phyloP scores from a whole-genome alignment of 2,888 invertebrate genomes.

The Rotaria socialis region DNA sequence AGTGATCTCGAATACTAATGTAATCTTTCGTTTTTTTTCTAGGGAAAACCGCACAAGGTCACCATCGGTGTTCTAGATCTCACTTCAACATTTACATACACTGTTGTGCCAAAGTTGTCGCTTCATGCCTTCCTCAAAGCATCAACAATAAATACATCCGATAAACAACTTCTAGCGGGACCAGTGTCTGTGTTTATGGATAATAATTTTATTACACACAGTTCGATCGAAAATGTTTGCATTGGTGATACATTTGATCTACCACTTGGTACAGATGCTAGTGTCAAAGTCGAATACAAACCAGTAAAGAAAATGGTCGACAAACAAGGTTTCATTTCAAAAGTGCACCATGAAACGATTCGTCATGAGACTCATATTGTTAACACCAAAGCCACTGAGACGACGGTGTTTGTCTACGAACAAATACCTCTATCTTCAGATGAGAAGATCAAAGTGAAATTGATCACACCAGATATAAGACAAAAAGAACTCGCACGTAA shows the following conservation, averaged over 20 bases:
- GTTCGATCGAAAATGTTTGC: constrained; percentile 51
- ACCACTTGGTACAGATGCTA: constrained; percentile 59
- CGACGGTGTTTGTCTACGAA: not conserved
- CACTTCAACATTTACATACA: constrained; percentile 56
- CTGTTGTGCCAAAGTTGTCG: constrained; percentile 56
- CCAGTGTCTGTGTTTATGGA: constrained; percentile 59
- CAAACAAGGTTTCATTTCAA: not conserved
- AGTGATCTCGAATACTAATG: too few relatives aligned
- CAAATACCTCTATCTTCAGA: not conserved
- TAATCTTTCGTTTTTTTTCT: too few relatives aligned
- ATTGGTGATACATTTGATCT: constrained; percentile 60
- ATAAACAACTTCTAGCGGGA: constrained; percentile 58
- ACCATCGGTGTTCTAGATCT: constrained; percentile 58
- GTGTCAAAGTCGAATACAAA: constrained; percentile 57
- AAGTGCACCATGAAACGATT: not conserved
- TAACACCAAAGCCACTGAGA: not conserved
- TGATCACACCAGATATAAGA: not conserved
- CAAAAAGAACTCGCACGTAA: not conserved
- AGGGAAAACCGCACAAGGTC: constrained; percentile 48
- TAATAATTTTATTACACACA: constrained; percentile 58
- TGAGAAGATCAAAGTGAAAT: not conserved
- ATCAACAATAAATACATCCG: constrained; percentile 57
- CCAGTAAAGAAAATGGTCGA: constrained; percentile 19
- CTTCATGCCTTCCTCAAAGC: constrained; percentile 59
- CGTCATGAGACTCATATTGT: not conserved